Percentiles rank a stretch among this genome's conserved stretches.
These are phyloP conservation scores for Drosophila elegans DNA, from an alignment of 1,140 invertebrate genomes.

Conservation along the genomic window DNA sequence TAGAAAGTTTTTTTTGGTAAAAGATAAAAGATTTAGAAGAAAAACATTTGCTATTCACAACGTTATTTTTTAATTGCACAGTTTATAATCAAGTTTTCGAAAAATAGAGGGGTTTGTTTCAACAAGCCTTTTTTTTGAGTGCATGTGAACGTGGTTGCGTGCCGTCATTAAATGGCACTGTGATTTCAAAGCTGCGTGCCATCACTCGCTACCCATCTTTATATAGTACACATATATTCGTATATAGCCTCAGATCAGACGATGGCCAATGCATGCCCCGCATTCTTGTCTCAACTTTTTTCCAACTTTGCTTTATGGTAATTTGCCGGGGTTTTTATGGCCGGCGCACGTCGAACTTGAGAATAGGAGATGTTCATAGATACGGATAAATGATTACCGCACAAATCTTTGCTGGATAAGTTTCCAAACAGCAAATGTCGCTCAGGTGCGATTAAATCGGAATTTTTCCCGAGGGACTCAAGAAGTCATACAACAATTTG, in stretches of 20 bases:
- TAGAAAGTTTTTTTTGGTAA: too few relatives aligned
- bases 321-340: conserved; percentile 18
- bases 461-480: not conserved
- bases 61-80: too few relatives aligned
- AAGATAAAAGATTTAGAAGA: too few relatives aligned
- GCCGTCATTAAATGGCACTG: conserved; percentile 48
- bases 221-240: not conserved
- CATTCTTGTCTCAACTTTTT: conserved; percentile 8
- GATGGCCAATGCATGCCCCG: not conserved
- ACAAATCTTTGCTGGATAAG: not conserved
- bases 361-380: conserved; percentile 6
- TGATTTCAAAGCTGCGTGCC: conserved; percentile 50
- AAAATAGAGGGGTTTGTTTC: not conserved
- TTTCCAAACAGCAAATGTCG: not conserved
- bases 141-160: conserved; percentile 28
- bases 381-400: conserved; percentile 4
- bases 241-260: conserved; percentile 5
- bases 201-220: not conserved
- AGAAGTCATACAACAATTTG: not conserved
- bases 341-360: conserved; percentile 10
- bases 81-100: too few relatives aligned
- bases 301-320: conserved; percentile 24
- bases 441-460: conserved; percentile 18
- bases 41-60: too few relatives aligned
- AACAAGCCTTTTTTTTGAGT: not conserved